Base-by-base conservation (phyloP, 1,140 invertebrate species). In the Drosophila truncata region DNA sequence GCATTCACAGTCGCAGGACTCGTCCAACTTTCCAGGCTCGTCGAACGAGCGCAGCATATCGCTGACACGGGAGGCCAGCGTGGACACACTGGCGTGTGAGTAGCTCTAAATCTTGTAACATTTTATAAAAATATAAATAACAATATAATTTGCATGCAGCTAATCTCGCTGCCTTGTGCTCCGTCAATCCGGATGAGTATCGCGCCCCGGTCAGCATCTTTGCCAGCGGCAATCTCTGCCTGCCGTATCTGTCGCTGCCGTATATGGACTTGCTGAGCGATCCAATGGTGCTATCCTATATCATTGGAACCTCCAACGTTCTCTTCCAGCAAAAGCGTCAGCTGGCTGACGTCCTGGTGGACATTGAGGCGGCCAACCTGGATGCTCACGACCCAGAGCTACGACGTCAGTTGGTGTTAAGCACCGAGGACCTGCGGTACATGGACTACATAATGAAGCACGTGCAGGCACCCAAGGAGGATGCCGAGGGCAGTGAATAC, bases 281-380 rank as follows among this genome's bases (percentile, higher is more conserved):
- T 93, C 94, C 96, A 3, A 97, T 97, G 86, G 96, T 99, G 9
- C 94, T 97, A 73, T 97, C 98, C 50, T 99, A 98, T 93, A 94
- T 99, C 39, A 97, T 99, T 72, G 99, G 99, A 52, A 99, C 99
- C 10, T 99, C 98, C 39, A 99, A 99, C 95, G 96, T 99, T 18
- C 94, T 99, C 9, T 99, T 99, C 91, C 98, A 98, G 93, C 98
- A 99, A 88, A 99, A 99, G 91, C 95, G 96, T 66, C 97, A 99
- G 87, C 93, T 99, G 7, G 97, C 98, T 83, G 99, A 99, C 94
- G 93, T 99, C 55, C 52, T 92, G n/a, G 95, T 99, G 13, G 98
- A 99, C 93, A 96, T 99, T 91, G 97, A 97, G 90, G 96, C 96
- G 82, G 96, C 96, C 49, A 96, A 96, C 91, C 96, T 99, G 87